Evolutionary conservation across 2,888 invertebrate genomes (phyloP), one percentile per base, ranked within the genome.

Genomic region (Phlogophora meticulosa): DNA sequence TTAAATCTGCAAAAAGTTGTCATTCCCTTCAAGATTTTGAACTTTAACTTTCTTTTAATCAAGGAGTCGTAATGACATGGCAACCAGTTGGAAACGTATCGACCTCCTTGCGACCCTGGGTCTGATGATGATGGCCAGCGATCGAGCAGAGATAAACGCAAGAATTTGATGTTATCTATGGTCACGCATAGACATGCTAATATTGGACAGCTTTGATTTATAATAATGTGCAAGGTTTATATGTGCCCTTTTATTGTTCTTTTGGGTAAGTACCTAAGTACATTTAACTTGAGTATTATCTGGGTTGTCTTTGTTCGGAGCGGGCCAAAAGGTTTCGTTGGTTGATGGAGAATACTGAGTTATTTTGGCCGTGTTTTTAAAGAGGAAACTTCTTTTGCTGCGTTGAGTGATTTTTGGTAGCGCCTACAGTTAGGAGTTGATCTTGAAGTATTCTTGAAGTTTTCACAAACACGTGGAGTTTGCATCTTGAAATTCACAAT

Each of bases 101-200:
- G 52, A 62, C 76, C 72, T 76, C 48, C 48, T 40, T 17, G 40
- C 20, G 42, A 28, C 59, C 66, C 40, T 59, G 58, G 58, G 40
- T 15, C 46, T 40, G 56, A 59, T 43, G 72, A 58, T 66, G 77
- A 62, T 70, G 73, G 69, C 62, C 57, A 24, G 20, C 46, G 76
- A 72, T 72, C 55, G 48, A 43, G 28, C 40, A 5, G 7, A 59
- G 66, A 76, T 76, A 76, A 70, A 20, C 17, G 24, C 57, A 52
- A 28, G 57, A 62, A 66, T 60, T 49, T 48, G 78, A 74, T 78
- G 46, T 3, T 63, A 77, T 77, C 77, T 63, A 20, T 52, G 52
- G 69, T 70, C 77, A 78, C 74, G 74, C 60, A 62, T 58, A 73
- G 49, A 28, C 40, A 63, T 53, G 49, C 42, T 46, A 59, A 48